Percentiles rank a stretch among this genome's conserved stretches.
These are phyloP conservation scores for Tethea ocularis DNA, from an alignment of 2,888 invertebrate species.

Conservation along the genomic window DNA sequence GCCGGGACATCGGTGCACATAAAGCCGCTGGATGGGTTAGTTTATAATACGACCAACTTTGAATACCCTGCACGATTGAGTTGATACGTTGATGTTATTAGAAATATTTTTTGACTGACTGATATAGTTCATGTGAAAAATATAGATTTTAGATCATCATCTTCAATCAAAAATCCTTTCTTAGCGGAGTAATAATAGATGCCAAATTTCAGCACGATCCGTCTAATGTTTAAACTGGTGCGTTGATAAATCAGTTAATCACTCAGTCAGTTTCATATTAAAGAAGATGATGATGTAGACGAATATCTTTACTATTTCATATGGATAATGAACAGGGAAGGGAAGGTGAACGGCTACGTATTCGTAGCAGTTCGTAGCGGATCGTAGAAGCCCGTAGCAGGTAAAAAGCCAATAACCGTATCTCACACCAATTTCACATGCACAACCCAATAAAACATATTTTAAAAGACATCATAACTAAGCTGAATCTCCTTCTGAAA, in stretches of 20 bases:
- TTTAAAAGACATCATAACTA: background rate
- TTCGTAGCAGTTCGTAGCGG: background rate
- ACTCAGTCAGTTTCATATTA: too few species aligned
- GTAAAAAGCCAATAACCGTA: background rate
- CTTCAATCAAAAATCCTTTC: too few species aligned
- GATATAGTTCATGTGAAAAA: too few species aligned
- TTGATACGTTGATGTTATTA: background rate
- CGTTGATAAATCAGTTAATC: too few species aligned
- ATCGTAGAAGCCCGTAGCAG: background rate
- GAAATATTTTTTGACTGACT: too few species aligned
- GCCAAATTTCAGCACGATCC: too few species aligned
- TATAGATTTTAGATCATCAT: too few species aligned
- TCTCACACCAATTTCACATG: background rate
- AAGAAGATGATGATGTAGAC: too few species aligned
- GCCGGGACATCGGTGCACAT: constrained; percentile 19
- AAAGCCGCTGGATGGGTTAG: constrained; percentile 18
- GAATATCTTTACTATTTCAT: too few species aligned
- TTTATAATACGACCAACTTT: background rate
- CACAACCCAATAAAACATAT: background rate
- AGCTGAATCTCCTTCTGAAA: background rate
- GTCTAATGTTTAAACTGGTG: too few species aligned
- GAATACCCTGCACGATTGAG: background rate
- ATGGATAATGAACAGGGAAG: too few species aligned
- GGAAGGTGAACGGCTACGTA: background rate
- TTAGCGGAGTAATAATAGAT: too few species aligned